A percentile compares a stretch with the other conserved stretches of the same genome.
These are phyloP conservation scores for Tenualosa thibaudeaui DNA, from an alignment of 2,797 vertebrate species.

Conservation along the genomic window DNA sequence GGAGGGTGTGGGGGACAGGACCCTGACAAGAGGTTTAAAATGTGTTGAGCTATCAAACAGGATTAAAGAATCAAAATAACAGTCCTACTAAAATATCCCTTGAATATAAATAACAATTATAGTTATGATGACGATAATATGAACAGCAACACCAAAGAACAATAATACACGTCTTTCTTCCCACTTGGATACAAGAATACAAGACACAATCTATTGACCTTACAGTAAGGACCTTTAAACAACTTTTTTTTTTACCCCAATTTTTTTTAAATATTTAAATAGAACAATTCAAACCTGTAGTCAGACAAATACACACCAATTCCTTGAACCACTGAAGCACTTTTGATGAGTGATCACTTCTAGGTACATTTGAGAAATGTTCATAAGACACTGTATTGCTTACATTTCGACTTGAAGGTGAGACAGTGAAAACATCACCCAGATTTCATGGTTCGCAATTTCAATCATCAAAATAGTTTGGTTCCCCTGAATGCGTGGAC, in stretches of 20 bases:
- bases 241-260: slow-evolving; percentile 26
- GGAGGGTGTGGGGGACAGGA: slow-evolving; percentile 49
- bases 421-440: slow-evolving; percentile 24
- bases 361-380: slow-evolving; percentile 24
- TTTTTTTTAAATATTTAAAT: slow-evolving; percentile 16
- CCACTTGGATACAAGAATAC: slow-evolving; percentile 64
- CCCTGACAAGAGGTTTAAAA: slow-evolving; percentile 75
- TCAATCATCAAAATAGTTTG: slow-evolving; percentile 6
- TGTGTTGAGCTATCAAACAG: slow-evolving; percentile 59
- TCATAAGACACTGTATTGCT: slow-evolving; percentile 27
- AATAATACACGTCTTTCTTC: slow-evolving; percentile 65
- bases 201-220: slow-evolving; percentile 49
- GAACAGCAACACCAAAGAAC: slow-evolving; percentile 54
- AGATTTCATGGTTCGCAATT: background rate
- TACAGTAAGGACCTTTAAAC: slow-evolving; percentile 37
- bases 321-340: slow-evolving; percentile 20
- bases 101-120: slow-evolving; percentile 83
- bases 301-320: slow-evolving; percentile 21
- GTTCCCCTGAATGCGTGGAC: slow-evolving; percentile 11
- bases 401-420: slow-evolving; percentile 2
- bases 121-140: slow-evolving; percentile 55
- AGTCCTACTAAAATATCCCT: slow-evolving; percentile 79
- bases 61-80: slow-evolving; percentile 74
- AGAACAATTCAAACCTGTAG: slow-evolving; percentile 15
- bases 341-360: slow-evolving; percentile 5